A percentile compares a stretch with the other conserved stretches of the same genome.
These are phyloP conservation scores for Staurois parvus DNA, from an alignment of 2,797 vertebrate genomes.

Conservation along the genomic window DNA sequence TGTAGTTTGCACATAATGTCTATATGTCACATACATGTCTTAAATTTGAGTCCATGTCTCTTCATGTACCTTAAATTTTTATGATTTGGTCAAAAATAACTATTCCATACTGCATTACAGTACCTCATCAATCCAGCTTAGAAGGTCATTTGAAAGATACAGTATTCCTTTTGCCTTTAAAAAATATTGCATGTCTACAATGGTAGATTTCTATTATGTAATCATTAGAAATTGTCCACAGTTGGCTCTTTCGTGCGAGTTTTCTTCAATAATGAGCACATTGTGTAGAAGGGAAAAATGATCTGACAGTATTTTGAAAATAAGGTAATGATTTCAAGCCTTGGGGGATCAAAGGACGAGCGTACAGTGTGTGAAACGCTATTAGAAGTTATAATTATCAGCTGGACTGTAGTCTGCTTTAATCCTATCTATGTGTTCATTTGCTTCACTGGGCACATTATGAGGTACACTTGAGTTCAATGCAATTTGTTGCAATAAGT, in stretches of 20 bases:
- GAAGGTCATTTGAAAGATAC: background rate
- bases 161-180: background rate
- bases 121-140: background rate
- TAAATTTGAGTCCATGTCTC: too few relatives aligned
- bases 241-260: conserved; percentile 37
- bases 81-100: too few relatives aligned
- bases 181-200: background rate
- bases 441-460: conserved; percentile 35
- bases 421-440: conserved; percentile 45
- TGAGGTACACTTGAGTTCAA: conserved; percentile 10
- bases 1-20: too few relatives aligned
- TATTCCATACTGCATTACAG: too few relatives aligned
- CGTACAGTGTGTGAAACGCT: conserved; percentile 38
- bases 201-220: conserved; percentile 9
- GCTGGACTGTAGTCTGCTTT: conserved; percentile 33
- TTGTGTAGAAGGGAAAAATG: conserved; percentile 47
- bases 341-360: conserved; percentile 48
- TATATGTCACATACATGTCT: too few relatives aligned
- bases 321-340: conserved; percentile 51
- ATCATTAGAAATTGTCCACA: conserved; percentile 18
- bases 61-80: too few relatives aligned
- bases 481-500: conserved; percentile 14
- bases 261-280: conserved; percentile 53
- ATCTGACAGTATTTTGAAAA: conserved; percentile 53
- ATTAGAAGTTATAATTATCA: conserved; percentile 55